Evolutionary conservation across 2,797 vertebrate genomes (phyloP).

Genomic region (Bradypus variegatus): DNA sequence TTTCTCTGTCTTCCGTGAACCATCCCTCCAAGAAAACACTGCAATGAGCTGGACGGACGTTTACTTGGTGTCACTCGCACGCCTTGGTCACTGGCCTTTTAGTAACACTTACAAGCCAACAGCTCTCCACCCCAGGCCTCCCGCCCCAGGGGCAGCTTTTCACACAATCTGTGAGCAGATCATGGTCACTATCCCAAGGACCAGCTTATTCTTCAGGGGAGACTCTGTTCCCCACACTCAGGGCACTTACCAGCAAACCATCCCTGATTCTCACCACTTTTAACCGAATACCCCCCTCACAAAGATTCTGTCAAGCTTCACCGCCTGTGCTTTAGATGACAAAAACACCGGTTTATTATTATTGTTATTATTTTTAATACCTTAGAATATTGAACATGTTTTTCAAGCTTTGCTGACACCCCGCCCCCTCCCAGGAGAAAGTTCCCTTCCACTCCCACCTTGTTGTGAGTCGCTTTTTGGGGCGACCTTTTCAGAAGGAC

Average conservation of each 20-base stretch:
- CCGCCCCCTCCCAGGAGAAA: not conserved
- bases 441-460: not conserved
- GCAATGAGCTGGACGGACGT: not conserved
- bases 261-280: not conserved
- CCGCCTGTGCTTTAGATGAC: not conserved
- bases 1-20: not conserved
- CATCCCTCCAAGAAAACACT: not conserved
- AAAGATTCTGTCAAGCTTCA: not conserved
- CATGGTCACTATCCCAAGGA: not conserved
- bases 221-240: not conserved
- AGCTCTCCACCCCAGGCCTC: not conserved
- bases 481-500: not conserved
- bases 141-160: not conserved
- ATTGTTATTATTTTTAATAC: not conserved
- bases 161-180: not conserved
- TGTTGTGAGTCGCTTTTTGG: not conserved
- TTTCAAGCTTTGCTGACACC: not conserved
- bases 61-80: not conserved
- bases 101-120: not conserved
- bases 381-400: not conserved
- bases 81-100: not conserved
- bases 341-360: not conserved
- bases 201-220: not conserved
- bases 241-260: not conserved
- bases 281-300: not conserved